phyloP scores from a whole-genome alignment of 2,797 vertebrate genomes.

The Lithobates sylvaticus region DNA sequence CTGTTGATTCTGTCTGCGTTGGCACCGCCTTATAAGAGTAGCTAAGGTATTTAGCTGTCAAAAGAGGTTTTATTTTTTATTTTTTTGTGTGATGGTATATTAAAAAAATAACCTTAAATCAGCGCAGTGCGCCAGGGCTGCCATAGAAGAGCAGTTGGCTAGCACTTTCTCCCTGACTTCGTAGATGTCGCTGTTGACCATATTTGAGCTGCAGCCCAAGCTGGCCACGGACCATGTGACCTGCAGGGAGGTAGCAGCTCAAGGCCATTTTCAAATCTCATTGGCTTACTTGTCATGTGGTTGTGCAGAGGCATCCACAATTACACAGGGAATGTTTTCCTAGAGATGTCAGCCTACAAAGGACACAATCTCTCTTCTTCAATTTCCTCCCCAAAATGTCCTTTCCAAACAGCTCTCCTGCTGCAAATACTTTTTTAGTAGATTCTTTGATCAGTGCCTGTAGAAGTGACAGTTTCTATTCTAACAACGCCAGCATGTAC shows the following conservation, averaged over 20 bases:
- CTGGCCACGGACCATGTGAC: conserved; percentile 80
- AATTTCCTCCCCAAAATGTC: conserved; percentile 97
- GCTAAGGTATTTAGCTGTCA: conserved; percentile 30
- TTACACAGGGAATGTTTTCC: conserved; percentile 97
- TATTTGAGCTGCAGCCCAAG: conserved; percentile 79
- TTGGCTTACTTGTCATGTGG: conserved; percentile 99
- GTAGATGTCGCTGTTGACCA: conserved; percentile 98
- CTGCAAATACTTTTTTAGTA: conserved; percentile 97
- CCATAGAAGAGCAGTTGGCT: not conserved
- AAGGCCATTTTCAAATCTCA: conserved; percentile 99
- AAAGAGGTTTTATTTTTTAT: conserved; percentile 58
- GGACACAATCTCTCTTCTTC: conserved; percentile 95
- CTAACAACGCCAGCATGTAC: conserved; percentile 97
- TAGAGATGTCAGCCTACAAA: conserved; percentile 99
- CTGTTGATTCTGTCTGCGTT: conserved; percentile 9
- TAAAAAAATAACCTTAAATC: conserved; percentile 61
- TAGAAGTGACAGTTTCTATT: conserved; percentile 98
- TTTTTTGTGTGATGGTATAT: conserved; percentile 25
- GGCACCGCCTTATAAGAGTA: not conserved
- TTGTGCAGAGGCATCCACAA: conserved; percentile 94
- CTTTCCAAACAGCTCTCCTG: conserved; percentile 98
- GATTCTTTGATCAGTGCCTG: conserved; percentile 98
- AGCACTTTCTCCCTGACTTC: conserved; percentile 74
- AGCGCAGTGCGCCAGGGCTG: conserved; percentile 64
- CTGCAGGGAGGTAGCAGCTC: conserved; percentile 90